Conservation (phyloP, 2,888 invertebrate species). For the Drosophila paucipuncta region DNA sequence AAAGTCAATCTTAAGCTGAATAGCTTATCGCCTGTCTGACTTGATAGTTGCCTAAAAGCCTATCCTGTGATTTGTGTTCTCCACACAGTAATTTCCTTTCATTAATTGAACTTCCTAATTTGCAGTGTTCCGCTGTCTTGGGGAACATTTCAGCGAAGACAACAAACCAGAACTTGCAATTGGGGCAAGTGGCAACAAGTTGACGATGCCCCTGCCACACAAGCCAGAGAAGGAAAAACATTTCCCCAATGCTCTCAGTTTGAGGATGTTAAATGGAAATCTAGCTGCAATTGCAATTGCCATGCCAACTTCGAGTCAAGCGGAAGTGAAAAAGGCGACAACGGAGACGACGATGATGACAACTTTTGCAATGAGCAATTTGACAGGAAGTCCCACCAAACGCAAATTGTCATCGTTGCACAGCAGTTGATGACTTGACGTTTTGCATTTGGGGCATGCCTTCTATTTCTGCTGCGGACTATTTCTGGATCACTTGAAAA, state of each 20-base stretch:
- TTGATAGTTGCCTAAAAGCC: not conserved
- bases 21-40: not conserved
- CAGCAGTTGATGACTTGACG: conserved; percentile 41
- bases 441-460: conserved; percentile 4
- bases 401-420: conserved; percentile 55
- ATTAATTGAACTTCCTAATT: conserved; percentile 58
- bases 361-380: conserved; percentile 63
- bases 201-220: conserved; percentile 29
- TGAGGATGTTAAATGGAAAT: conserved; percentile 64
- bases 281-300: conserved; percentile 61
- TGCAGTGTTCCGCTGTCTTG: conserved; percentile 3
- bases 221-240: conserved; percentile 51
- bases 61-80: not conserved
- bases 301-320: conserved; percentile 41
- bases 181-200: conserved; percentile 45
- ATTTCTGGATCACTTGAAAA: not conserved
- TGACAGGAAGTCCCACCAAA: conserved; percentile 54
- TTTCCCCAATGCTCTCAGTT: conserved; percentile 52
- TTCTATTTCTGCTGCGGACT: not conserved
- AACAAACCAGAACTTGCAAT: conserved; percentile 15
- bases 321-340: conserved; percentile 33
- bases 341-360: conserved; percentile 39
- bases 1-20: not conserved
- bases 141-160: conserved; percentile 9
- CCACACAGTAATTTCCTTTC: conserved; percentile 27